These are phyloP conservation scores for Salticus scenicus DNA, from an alignment of 2,888 invertebrate genomes.

Conservation along the genomic window DNA sequence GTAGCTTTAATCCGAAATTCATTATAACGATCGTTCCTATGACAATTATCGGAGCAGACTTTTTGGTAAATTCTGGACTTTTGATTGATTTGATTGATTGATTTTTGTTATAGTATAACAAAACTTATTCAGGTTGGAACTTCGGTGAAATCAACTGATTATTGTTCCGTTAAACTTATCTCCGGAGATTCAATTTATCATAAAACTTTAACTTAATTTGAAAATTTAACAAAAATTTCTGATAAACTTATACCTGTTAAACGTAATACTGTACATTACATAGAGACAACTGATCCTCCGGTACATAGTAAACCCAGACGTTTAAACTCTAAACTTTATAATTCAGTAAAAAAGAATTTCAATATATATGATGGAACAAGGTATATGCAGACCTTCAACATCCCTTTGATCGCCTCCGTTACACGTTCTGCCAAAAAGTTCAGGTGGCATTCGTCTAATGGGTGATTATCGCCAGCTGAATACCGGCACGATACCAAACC, in stretches of 20 bases:
- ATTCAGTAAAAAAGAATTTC: slow-evolving; percentile 21
- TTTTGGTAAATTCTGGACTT: no score
- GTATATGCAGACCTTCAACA: slow-evolving; percentile 71
- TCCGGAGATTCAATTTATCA: background rate
- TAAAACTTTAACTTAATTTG: background rate
- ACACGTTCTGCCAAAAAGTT: background rate
- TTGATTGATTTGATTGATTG: no score
- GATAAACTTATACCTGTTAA: slow-evolving; percentile 40
- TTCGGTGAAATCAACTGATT: no score
- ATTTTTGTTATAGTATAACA: no score
- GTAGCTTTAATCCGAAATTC: no score
- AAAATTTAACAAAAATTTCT: background rate
- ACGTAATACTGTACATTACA: background rate
- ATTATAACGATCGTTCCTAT: no score
- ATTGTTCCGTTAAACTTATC: no score
- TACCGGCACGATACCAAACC: background rate
- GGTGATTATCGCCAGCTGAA: slow-evolving; percentile 71
- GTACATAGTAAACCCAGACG: slow-evolving; percentile 9
- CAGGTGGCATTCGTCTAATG: slow-evolving; percentile 71
- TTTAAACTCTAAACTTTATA: no score
- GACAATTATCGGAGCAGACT: no score
- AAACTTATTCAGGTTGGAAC: no score
- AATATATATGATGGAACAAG: slow-evolving; percentile 68
- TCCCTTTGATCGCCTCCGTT: background rate
- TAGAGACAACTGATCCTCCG: slow-evolving; percentile 7